phyloP scores from a whole-genome alignment of 30 jellyfish, hydroid and myxozoan genomes.

The Nemopilema nomurai region DNA sequence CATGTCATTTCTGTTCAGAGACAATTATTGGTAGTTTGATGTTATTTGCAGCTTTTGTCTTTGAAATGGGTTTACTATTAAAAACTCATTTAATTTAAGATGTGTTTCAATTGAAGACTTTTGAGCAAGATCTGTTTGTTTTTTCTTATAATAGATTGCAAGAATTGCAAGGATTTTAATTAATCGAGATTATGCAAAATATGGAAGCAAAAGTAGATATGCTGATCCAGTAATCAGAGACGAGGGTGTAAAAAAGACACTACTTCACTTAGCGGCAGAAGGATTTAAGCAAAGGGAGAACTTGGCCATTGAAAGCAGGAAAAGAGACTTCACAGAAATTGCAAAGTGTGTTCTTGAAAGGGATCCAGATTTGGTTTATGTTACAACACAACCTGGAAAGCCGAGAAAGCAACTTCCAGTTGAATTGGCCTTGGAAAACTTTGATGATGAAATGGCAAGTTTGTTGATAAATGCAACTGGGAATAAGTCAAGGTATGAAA shows the following conservation, averaged over 20 bases:
- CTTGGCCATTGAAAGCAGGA: background rate
- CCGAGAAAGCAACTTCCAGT: conserved; percentile 58
- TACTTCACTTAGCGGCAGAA: conserved; percentile 88
- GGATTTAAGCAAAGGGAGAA: conserved; percentile 48
- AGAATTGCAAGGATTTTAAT: conserved; percentile 57
- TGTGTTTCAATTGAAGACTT: too few species aligned
- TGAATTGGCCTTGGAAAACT: conserved; percentile 67
- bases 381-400: conserved; percentile 60
- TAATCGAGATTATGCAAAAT: conserved; percentile 36
- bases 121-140: too few species aligned
- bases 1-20: too few species aligned
- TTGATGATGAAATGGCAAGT: conserved; percentile 81
- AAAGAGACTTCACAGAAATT: conserved; percentile 60
- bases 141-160: too few species aligned
- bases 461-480: conserved; percentile 56
- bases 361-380: conserved; percentile 67
- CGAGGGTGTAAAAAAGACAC: conserved; percentile 54
- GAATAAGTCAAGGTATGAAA: conserved; percentile 36
- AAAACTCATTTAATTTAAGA: too few species aligned
- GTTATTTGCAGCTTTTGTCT: too few species aligned
- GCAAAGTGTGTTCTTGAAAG: conserved; percentile 47
- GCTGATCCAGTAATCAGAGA: conserved; percentile 17
- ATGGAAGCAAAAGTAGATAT: conserved; percentile 43
- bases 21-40: too few species aligned
- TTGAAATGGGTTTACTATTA: too few species aligned